Evolutionary conservation across 2,113 vertebrate species (phyloP).

Genomic region (Brachyhypopomus occidentalis): DNA sequence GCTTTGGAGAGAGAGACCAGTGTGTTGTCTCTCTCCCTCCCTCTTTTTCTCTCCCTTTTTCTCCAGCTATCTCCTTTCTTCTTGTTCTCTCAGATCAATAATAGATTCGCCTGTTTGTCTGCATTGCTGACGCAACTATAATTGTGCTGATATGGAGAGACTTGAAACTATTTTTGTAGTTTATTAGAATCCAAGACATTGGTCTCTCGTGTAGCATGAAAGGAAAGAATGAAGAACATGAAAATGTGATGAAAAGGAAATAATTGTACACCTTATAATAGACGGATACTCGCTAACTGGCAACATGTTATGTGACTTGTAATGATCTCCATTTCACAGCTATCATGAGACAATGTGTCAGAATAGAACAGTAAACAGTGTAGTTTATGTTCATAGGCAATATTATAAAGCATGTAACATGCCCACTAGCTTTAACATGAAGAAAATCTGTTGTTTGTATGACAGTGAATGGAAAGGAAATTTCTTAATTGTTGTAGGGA

Average conservation of each 20-base stretch:
- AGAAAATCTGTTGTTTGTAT: slow-evolving; percentile 27
- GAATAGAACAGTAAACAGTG: not conserved
- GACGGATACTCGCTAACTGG: not conserved
- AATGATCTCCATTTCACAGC: not conserved
- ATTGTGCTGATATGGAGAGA: slow-evolving; percentile 65
- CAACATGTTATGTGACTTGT: not conserved
- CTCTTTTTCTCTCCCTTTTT: not conserved
- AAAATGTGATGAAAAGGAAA: slow-evolving; percentile 53
- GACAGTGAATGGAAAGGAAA: slow-evolving; percentile 23
- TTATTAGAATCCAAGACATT: slow-evolving; percentile 60
- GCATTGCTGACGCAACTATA: slow-evolving; percentile 68
- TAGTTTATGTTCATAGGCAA: slow-evolving; percentile 32
- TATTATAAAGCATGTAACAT: slow-evolving; percentile 17
- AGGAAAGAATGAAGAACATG: slow-evolving; percentile 50
- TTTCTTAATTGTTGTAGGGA: not conserved
- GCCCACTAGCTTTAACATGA: slow-evolving; percentile 41
- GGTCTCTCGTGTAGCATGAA: slow-evolving; percentile 62
- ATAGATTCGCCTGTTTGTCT: slow-evolving; percentile 59
- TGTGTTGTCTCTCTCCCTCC: slow-evolving; percentile 30
- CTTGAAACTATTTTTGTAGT: slow-evolving; percentile 69
- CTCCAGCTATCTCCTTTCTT: slow-evolving; percentile 19
- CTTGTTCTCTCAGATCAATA: slow-evolving; percentile 63
- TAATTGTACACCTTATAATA: slow-evolving; percentile 11
- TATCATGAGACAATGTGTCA: slow-evolving; percentile 6
- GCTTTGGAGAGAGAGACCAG: slow-evolving; percentile 35